Percentiles rank a stretch among this genome's conserved stretches.
Conservation (phyloP, 2,113 vertebrate species). For the Picathartes gymnocephalus region DNA sequence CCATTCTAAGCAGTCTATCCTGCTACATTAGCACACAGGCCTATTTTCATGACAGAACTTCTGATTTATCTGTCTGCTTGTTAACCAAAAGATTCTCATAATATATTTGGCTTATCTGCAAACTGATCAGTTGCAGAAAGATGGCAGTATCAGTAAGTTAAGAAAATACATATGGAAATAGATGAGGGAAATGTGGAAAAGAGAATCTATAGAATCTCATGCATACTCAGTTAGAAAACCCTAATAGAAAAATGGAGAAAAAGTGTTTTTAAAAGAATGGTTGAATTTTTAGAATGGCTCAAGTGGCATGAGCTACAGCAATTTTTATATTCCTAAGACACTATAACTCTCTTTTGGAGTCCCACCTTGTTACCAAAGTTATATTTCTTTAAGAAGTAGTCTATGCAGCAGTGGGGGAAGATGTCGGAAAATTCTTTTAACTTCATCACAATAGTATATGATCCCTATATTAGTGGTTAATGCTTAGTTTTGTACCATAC, state of each 20-base stretch:
- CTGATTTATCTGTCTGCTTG: background rate
- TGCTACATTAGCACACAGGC: background rate
- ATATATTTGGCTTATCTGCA: background rate
- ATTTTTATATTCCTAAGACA: background rate
- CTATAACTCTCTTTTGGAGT: background rate
- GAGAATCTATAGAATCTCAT: background rate
- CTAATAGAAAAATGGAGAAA: background rate
- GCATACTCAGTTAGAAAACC: background rate
- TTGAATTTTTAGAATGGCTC: background rate
- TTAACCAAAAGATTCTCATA: background rate
- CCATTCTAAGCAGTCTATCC: background rate
- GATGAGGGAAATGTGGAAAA: background rate
- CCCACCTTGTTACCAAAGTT: no score
- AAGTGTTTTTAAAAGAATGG: background rate
- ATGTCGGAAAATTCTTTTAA: no score
- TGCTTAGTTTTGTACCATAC: no score
- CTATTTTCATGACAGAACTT: background rate
- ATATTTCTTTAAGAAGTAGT: no score
- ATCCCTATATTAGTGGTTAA: no score
- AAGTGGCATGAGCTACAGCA: background rate
- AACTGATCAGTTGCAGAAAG: background rate
- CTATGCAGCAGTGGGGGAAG: no score
- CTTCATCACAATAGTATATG: no score
- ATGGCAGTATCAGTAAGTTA: background rate
- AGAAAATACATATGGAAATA: background rate